A percentile compares a stretch with the other conserved stretches of the same genome.
These are phyloP conservation scores for Caenorhabditis virilis DNA, from an alignment of 2,888 invertebrate genomes.

Conservation along the genomic window DNA sequence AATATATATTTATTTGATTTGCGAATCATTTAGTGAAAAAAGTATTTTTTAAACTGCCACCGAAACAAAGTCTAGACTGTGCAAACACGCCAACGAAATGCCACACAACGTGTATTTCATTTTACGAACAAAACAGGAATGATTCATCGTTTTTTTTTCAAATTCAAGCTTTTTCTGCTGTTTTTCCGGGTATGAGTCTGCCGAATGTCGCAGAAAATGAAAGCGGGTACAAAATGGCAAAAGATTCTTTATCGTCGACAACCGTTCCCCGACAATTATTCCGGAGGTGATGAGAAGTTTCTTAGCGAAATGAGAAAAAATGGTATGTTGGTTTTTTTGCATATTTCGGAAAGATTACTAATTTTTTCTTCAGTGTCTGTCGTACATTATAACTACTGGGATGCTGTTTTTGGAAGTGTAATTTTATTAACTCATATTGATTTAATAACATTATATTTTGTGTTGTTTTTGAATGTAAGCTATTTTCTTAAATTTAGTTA, in stretches of 20 bases:
- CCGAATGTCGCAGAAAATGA: conserved; percentile 11
- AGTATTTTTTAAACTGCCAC: too few relatives aligned
- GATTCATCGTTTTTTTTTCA: too few relatives aligned
- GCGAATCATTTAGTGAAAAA: too few relatives aligned
- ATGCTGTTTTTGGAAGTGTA: conserved; percentile 80
- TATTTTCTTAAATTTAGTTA: not conserved
- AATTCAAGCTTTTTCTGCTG: too few relatives aligned
- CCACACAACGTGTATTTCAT: too few relatives aligned
- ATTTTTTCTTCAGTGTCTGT: conserved; percentile 78
- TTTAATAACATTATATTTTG: conserved; percentile 67
- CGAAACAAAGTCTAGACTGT: too few relatives aligned
- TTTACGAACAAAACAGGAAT: too few relatives aligned
- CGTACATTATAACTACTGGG: conserved; percentile 77
- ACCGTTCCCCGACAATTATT: conserved; percentile 88
- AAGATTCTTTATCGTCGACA: conserved; percentile 88
- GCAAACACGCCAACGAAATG: too few relatives aligned
- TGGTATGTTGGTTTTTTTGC: conserved; percentile 13
- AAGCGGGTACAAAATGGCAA: conserved; percentile 75
- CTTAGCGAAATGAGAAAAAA: conserved; percentile 78
- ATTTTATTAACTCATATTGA: conserved; percentile 82
- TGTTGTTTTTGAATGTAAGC: conserved; percentile 59
- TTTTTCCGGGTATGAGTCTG: conserved; percentile 19
- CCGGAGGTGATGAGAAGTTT: conserved; percentile 82
- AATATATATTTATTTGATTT: too few relatives aligned
- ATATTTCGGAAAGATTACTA: conserved; percentile 19